Evolutionary conservation across 2,113 vertebrate species (phyloP).

Genomic region (Saimiri boliviensis): DNA sequence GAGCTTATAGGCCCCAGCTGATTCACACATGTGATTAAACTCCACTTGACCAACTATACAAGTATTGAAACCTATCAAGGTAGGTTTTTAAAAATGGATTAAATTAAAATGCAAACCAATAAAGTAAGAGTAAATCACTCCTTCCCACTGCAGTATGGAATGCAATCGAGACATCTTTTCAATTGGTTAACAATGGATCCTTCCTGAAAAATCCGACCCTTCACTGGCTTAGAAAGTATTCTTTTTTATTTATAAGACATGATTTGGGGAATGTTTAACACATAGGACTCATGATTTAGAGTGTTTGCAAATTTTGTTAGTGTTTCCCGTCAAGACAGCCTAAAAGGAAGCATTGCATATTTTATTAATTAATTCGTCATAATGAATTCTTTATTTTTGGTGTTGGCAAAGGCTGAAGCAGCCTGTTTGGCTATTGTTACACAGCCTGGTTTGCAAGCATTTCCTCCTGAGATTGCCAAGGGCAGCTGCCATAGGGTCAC

Average conservation of each 20-base stretch:
- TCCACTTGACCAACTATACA: not conserved
- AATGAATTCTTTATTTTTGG: not conserved
- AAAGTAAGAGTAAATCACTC: not conserved
- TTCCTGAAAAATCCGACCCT: not conserved
- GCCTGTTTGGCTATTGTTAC: not conserved
- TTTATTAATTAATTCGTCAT: slow-evolving; percentile 20
- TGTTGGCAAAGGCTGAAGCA: not conserved
- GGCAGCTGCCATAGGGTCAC: not conserved
- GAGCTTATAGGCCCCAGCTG: not conserved
- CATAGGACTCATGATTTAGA: not conserved
- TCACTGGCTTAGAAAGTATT: not conserved
- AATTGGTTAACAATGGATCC: not conserved
- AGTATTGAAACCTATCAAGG: not conserved
- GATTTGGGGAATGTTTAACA: not conserved
- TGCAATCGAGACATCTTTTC: not conserved
- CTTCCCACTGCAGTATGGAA: not conserved
- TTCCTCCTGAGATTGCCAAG: not conserved
- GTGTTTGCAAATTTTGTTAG: not conserved
- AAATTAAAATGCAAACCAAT: slow-evolving; percentile 14
- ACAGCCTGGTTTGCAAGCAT: not conserved
- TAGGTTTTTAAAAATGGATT: not conserved
- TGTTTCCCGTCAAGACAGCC: not conserved
- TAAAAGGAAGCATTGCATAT: not conserved
- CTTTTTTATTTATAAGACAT: not conserved
- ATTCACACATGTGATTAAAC: not conserved